Evolutionary conservation across 2,888 invertebrate species (phyloP), one percentile per base, ranked within the genome.

Genomic region (Eueremaeus valkanovi): DNA sequence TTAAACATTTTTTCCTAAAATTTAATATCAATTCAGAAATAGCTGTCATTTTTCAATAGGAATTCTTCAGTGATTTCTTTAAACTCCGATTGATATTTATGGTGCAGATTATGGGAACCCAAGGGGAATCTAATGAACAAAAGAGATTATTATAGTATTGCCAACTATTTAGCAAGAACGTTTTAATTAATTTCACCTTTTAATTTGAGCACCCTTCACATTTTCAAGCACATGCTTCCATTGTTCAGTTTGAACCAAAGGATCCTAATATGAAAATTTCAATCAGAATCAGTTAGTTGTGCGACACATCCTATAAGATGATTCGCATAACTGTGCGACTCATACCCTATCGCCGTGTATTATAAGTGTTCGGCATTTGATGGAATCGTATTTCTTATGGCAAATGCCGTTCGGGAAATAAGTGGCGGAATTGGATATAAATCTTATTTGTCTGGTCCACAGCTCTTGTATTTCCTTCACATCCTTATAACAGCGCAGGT

Each of bases 21-120:
- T n/a, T n/a, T n/a, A n/a, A n/a, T n/a, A n/a, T n/a, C n/a, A n/a
- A n/a, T n/a, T n/a, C n/a, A n/a, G n/a, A n/a, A n/a, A n/a, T n/a
- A n/a, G n/a, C n/a, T n/a, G n/a, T n/a, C n/a, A 8, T 11, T 45
- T 45, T 55, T 55, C 8, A 63, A 24, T 18, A 68, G 18, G 24
- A 68, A 68, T 24, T 68, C 33, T 40, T 68, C 68, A 5, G 40
- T 42, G 6, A 68, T 36, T 68, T 21, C 6, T 13, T 68, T 68
- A 24, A 75, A 72, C 49, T 75, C 72, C 27, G 18, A 13, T 31
- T 29, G 6, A 40, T 75, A 72, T 36, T 40, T 72, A 11, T 72
- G 58, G 40, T 75, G 75, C 9, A 75, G n/a, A 45, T 75, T 75
- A 63, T 75, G 75, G 21, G 24, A 21, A 33, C 51, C 75, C 27